Conservation (phyloP, 2,797 vertebrate species). For the Melanotaenia parkinsoni region DNA sequence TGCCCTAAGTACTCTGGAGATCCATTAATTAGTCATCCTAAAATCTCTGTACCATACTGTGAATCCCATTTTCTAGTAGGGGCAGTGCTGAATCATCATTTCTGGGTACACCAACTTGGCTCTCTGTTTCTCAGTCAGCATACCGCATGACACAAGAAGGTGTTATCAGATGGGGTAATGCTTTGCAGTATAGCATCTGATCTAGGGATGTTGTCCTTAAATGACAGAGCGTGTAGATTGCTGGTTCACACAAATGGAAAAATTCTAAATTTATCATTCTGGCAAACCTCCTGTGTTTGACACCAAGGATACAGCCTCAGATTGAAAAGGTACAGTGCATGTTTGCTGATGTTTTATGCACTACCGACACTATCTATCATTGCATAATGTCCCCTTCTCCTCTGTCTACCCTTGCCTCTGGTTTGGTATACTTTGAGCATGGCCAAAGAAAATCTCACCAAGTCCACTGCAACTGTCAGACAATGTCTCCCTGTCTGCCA, state of each 20-base stretch:
- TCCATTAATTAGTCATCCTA: background rate
- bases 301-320: slow-evolving; percentile 14
- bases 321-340: slow-evolving; percentile 12
- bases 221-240: background rate
- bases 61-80: background rate
- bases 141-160: background rate
- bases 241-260: background rate
- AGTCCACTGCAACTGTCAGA: slow-evolving; percentile 42
- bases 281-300: slow-evolving; percentile 23
- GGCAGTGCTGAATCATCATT: background rate
- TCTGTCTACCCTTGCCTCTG: slow-evolving; percentile 50
- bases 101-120: background rate
- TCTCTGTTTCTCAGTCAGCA: slow-evolving; percentile 3
- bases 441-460: slow-evolving; percentile 43
- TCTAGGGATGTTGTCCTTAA: slow-evolving; percentile 9
- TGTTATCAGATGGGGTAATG: background rate
- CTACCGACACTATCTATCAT: slow-evolving; percentile 27
- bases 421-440: slow-evolving; percentile 50
- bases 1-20: slow-evolving; percentile 1
- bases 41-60: background rate
- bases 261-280: slow-evolving; percentile 21
- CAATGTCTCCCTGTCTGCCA: slow-evolving; percentile 31
- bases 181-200: background rate
- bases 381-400: slow-evolving; percentile 42
- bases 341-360: slow-evolving; percentile 39